Evolutionary conservation across 2,888 invertebrate species (phyloP).

Genomic region (Drosophila borborema): DNA sequence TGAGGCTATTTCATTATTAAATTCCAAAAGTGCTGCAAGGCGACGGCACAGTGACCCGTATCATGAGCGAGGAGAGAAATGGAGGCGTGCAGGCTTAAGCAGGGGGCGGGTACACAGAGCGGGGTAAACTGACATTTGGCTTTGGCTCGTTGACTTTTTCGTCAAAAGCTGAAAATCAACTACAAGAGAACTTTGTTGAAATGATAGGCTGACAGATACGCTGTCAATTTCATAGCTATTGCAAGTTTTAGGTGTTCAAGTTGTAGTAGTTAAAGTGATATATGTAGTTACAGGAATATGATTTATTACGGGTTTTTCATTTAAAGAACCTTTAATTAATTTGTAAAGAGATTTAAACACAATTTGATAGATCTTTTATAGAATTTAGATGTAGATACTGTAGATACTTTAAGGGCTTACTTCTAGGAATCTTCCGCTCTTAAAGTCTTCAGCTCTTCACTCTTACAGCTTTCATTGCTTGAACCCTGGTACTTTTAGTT

Average conservation of each 20-base stretch:
- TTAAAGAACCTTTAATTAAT: no score
- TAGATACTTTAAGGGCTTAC: background rate
- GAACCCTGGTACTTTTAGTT: no score
- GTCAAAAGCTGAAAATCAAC: slow-evolving; percentile 39
- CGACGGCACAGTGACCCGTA: slow-evolving; percentile 29
- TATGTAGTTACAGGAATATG: background rate
- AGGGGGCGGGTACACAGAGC: background rate
- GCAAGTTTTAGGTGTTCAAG: background rate
- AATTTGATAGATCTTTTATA: no score
- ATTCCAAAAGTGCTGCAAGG: slow-evolving; percentile 68
- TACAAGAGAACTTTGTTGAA: background rate
- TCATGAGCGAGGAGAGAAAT: background rate
- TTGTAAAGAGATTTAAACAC: no score
- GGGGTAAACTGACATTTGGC: slow-evolving; percentile 61
- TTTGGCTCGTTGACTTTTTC: slow-evolving; percentile 73
- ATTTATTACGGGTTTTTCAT: background rate
- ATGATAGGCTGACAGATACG: background rate
- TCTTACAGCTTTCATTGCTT: no score
- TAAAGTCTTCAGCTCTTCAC: background rate
- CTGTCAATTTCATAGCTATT: background rate
- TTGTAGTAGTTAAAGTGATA: background rate
- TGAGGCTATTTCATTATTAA: slow-evolving; percentile 80
- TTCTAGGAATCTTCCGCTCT: background rate
- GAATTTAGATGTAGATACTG: no score
- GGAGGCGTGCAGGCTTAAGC: background rate